phyloP scores from a whole-genome alignment of 1,140 invertebrate genomes.

The Hypothenemus hampei region DNA sequence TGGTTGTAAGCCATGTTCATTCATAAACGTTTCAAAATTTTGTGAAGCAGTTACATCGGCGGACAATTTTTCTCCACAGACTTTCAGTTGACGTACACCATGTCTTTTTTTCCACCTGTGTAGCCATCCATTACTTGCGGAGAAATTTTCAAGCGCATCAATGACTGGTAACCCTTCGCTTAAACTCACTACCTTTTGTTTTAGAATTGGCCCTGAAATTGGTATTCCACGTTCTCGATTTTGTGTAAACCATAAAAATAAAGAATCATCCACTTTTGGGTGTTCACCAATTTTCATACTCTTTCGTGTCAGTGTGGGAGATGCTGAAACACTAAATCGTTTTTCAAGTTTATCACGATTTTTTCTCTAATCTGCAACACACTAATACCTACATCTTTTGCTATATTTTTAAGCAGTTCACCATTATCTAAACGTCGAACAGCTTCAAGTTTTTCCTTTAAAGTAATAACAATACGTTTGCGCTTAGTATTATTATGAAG shows the following conservation, averaged over 20 bases:
- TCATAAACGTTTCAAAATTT: neutral
- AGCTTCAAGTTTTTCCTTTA: too few relatives aligned
- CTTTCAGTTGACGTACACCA: conserved; percentile 10
- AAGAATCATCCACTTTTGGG: neutral
- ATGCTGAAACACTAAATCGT: neutral
- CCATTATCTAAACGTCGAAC: too few relatives aligned
- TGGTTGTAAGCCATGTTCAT: neutral
- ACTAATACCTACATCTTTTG: too few relatives aligned
- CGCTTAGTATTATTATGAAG: too few relatives aligned
- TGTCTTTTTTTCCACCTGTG: neutral
- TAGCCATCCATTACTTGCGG: neutral
- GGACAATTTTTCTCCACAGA: neutral
- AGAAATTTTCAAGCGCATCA: neutral
- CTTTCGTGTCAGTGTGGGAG: neutral
- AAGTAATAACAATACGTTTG: too few relatives aligned
- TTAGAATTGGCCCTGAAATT: too few relatives aligned
- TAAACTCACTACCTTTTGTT: neutral
- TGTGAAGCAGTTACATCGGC: neutral
- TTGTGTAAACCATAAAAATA: too few relatives aligned
- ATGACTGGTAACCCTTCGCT: neutral
- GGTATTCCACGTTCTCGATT: too few relatives aligned
- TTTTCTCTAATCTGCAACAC: too few relatives aligned
- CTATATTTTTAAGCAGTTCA: too few relatives aligned
- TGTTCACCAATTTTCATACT: neutral
- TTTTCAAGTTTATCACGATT: neutral